A percentile compares a stretch with the other conserved stretches of the same genome.
phyloP scores from a whole-genome alignment of 2,888 invertebrate genomes.

The Drosophila pseudotakahashii region DNA sequence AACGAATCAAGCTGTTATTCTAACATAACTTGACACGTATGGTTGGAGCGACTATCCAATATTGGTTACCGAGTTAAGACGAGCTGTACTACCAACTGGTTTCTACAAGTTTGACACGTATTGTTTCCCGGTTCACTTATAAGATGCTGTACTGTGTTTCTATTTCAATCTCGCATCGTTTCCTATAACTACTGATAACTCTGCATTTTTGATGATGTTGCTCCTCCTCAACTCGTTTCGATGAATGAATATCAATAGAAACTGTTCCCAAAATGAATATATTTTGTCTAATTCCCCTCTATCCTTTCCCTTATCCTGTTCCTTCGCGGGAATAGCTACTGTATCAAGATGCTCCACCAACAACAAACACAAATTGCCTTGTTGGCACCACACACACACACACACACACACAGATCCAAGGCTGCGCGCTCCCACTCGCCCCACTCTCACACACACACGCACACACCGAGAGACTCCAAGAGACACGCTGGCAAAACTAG shows the following conservation, averaged over 20 bases:
- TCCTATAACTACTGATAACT: background rate
- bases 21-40: no score
- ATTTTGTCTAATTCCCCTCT: no score
- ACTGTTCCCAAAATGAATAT: no score
- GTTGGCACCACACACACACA: slow-evolving; percentile 58
- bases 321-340: slow-evolving; percentile 5
- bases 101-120: no score
- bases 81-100: no score
- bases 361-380: slow-evolving; percentile 60
- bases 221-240: background rate
- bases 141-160: no score
- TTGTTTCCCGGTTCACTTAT: no score
- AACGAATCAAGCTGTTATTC: no score
- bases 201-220: background rate
- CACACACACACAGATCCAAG: slow-evolving; percentile 14
- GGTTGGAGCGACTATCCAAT: no score
- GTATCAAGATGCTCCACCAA: slow-evolving; percentile 32
- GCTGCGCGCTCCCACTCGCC: slow-evolving; percentile 44
- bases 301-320: background rate
- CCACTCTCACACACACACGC: slow-evolving; percentile 20
- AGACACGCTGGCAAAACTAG: slow-evolving; percentile 38
- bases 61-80: no score
- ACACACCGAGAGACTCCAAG: slow-evolving; percentile 11
- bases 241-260: background rate
- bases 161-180: no score